Percentiles rank a stretch among this genome's conserved stretches.
Evolutionary conservation across 2,888 invertebrate species (phyloP).

Genomic region (Amitus sp.): DNA sequence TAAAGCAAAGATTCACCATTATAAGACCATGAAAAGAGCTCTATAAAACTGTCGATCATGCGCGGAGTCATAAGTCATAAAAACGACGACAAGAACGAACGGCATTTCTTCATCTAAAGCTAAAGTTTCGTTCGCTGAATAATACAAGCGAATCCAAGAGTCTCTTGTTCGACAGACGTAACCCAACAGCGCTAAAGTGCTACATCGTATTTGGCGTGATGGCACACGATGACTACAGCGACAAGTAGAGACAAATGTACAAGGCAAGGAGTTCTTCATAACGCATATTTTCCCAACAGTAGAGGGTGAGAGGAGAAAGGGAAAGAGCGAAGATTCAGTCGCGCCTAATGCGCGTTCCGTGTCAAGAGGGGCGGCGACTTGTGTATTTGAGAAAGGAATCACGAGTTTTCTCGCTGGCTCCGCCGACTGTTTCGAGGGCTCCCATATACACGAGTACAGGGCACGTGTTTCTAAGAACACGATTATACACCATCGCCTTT

Average conservation of each 20-base stretch:
- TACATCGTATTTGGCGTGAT: conserved; percentile 30
- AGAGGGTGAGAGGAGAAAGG: conserved; percentile 23
- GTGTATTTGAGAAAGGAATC: conserved; percentile 47
- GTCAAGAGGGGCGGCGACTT: conserved; percentile 54
- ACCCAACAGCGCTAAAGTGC: conserved; percentile 30
- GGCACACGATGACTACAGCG: conserved; percentile 25
- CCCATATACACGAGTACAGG: conserved; percentile 35
- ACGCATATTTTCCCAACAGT: conserved; percentile 39
- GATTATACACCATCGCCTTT: conserved; percentile 54
- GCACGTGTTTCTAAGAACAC: conserved; percentile 59
- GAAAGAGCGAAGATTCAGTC: conserved; percentile 54
- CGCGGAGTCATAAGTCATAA: too few relatives aligned
- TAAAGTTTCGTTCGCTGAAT: conserved; percentile 16
- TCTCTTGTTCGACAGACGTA: conserved; percentile 35
- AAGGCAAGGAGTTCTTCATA: conserved; percentile 32
- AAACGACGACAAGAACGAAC: too few relatives aligned
- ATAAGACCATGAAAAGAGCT: too few relatives aligned
- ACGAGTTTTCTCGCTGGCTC: conserved; percentile 32
- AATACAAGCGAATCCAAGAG: conserved; percentile 36
- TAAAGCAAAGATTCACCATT: too few relatives aligned
- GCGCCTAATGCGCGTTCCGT: conserved; percentile 63
- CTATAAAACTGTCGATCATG: too few relatives aligned
- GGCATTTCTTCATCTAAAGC: not conserved
- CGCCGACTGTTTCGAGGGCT: conserved; percentile 33
- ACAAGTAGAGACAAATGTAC: conserved; percentile 39